phyloP scores from a whole-genome alignment of 1,140 invertebrate genomes.

The Protaetia brevitarsis region DNA sequence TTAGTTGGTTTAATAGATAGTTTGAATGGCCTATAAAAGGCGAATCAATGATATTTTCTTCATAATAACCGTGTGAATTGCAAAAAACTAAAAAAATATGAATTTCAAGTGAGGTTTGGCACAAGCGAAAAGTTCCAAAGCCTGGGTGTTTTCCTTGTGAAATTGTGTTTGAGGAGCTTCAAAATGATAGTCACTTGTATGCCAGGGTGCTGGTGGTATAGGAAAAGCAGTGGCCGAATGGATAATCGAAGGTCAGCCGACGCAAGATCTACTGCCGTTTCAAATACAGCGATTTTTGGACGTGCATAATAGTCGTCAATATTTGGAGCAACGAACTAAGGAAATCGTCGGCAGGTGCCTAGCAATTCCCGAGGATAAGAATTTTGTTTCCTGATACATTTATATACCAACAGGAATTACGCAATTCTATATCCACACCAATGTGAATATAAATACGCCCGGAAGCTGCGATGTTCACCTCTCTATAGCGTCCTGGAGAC shows the following conservation, averaged over 20 bases:
- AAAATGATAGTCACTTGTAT: not conserved
- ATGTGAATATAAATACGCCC: constrained; percentile 63
- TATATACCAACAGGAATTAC: constrained; percentile 57
- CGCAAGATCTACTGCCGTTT: constrained; percentile 63
- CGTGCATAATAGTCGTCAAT: constrained; percentile 76
- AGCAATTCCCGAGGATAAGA: not conserved
- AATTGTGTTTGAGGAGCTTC: not conserved
- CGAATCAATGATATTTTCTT: too few species aligned
- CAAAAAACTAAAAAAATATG: not conserved
- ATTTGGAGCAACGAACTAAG: constrained; percentile 67
- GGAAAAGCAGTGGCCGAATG: constrained; percentile 73
- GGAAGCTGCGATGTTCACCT: constrained; percentile 73
- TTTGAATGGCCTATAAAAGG: too few species aligned
- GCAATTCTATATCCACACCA: constrained; percentile 64
- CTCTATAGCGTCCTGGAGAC: constrained; percentile 74
- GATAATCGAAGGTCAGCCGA: constrained; percentile 66
- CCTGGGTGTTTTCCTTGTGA: too few species aligned
- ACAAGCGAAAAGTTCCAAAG: not conserved
- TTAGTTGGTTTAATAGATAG: too few species aligned
- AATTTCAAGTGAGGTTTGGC: not conserved
- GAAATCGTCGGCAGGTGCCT: constrained; percentile 69
- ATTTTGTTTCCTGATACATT: too few species aligned
- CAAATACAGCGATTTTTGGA: constrained; percentile 76
- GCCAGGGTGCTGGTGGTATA: constrained; percentile 65
- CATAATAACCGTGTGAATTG: too few species aligned